Conservation (phyloP, 2,888 invertebrate species). For the Lottia gigantea region DNA sequence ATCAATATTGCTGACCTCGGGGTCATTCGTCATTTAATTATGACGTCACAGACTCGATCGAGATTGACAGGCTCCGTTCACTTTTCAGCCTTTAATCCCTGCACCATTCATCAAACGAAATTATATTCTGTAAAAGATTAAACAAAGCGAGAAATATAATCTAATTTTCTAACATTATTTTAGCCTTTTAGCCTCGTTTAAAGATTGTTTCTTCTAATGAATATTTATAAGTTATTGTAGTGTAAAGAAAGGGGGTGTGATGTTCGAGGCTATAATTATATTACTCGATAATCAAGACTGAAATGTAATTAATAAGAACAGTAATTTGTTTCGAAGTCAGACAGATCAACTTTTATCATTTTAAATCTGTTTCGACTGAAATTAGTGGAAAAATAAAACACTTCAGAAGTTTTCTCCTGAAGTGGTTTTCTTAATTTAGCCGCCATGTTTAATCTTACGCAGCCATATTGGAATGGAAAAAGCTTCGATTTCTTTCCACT, state of each 20-base stretch:
- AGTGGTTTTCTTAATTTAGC: too few species aligned
- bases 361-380: conserved; percentile 1
- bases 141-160: conserved; percentile 2
- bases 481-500: too few species aligned
- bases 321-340: neutral
- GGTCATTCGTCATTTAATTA: conserved; percentile 4
- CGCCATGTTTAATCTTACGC: too few species aligned
- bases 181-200: neutral
- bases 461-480: too few species aligned
- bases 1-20: conserved; percentile 1
- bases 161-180: conserved; percentile 10
- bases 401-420: neutral
- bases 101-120: neutral
- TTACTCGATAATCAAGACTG: neutral
- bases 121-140: neutral
- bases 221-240: neutral
- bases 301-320: neutral
- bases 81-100: conserved; percentile 4
- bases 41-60: conserved; percentile 6
- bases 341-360: too few species aligned
- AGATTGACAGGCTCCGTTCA: conserved; percentile 8
- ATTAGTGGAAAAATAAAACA: neutral
- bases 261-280: neutral
- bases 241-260: neutral
- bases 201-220: neutral